phyloP scores from a whole-genome alignment of 2,888 invertebrate genomes.

The Calliphora vomitoria region DNA sequence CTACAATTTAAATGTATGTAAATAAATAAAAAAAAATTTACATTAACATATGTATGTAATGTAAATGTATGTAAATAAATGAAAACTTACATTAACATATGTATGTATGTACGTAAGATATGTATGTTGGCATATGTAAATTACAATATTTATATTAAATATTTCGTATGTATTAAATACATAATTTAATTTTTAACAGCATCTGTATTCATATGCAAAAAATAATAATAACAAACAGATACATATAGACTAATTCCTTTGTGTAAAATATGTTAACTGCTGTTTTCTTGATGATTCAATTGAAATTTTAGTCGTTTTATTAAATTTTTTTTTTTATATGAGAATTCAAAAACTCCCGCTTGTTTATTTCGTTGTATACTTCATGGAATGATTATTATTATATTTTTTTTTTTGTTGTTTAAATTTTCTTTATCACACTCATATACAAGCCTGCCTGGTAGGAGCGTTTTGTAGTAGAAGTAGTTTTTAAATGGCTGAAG shows the following conservation, averaged over 20 bases:
- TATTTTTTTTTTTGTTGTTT: not conserved
- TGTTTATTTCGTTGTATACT: conserved; percentile 22
- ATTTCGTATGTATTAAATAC: conserved; percentile 19
- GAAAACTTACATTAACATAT: conserved; percentile 23
- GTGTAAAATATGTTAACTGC: conserved; percentile 24
- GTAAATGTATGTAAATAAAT: conserved; percentile 14
- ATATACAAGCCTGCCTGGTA: conserved; percentile 2
- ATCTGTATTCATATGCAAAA: conserved; percentile 6
- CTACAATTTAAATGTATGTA: not conserved
- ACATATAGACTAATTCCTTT: conserved; percentile 39
- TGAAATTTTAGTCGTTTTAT: conserved; percentile 30
- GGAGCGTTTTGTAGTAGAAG: conserved; percentile 24
- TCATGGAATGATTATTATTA: conserved; percentile 52
- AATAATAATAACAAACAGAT: conserved; percentile 20
- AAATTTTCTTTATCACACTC: conserved; percentile 29
- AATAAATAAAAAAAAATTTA: conserved; percentile 32
- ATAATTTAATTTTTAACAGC: conserved; percentile 32
- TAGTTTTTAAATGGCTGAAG: conserved; percentile 1
- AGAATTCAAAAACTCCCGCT: conserved; percentile 41
- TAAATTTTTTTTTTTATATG: conserved; percentile 9
- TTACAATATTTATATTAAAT: conserved; percentile 16
- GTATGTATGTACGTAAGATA: not conserved
- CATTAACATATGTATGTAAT: conserved; percentile 2
- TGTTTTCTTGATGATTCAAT: conserved; percentile 63
- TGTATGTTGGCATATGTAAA: not conserved